phyloP scores from a whole-genome alignment of 1,140 invertebrate genomes.

The Globodera ellingtonae region DNA sequence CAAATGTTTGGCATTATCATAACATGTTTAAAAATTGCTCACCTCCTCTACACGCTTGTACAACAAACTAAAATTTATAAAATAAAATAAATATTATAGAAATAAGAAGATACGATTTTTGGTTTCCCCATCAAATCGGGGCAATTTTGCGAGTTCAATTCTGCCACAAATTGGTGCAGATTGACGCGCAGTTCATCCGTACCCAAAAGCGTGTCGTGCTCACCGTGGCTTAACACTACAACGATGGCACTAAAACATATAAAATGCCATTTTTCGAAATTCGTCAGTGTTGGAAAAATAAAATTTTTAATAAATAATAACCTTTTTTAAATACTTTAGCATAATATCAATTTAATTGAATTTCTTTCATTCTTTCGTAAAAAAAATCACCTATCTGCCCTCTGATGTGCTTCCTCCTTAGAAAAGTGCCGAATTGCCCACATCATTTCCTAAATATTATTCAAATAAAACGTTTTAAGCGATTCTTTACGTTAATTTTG shows the following conservation, averaged over 20 bases:
- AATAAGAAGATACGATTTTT: conserved; percentile 69
- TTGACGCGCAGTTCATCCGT: conserved; percentile 53
- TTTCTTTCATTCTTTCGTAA: neutral
- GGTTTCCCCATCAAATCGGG: conserved; percentile 72
- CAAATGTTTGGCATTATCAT: neutral
- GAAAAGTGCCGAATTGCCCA: conserved; percentile 31
- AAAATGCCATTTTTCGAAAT: no score
- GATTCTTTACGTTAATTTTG: neutral
- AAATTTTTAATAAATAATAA: no score
- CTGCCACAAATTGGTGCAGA: conserved; percentile 51
- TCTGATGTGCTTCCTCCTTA: conserved; percentile 24
- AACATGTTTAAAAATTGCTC: neutral
- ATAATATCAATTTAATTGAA: no score
- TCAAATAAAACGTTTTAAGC: neutral
- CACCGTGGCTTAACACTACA: conserved; percentile 64
- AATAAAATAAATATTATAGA: neutral
- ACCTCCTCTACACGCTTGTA: conserved; percentile 74
- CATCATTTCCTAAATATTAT: conserved; percentile 45
- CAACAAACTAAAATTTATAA: conserved; percentile 70
- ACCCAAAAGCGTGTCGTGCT: conserved; percentile 58
- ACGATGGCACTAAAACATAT: conserved; percentile 32
- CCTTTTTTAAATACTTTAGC: no score
- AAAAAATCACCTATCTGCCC: conserved; percentile 4
- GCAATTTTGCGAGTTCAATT: conserved; percentile 72
- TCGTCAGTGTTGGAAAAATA: no score